phyloP scores from a whole-genome alignment of 2,888 invertebrate genomes.

The Gastrophysa polygoni region DNA sequence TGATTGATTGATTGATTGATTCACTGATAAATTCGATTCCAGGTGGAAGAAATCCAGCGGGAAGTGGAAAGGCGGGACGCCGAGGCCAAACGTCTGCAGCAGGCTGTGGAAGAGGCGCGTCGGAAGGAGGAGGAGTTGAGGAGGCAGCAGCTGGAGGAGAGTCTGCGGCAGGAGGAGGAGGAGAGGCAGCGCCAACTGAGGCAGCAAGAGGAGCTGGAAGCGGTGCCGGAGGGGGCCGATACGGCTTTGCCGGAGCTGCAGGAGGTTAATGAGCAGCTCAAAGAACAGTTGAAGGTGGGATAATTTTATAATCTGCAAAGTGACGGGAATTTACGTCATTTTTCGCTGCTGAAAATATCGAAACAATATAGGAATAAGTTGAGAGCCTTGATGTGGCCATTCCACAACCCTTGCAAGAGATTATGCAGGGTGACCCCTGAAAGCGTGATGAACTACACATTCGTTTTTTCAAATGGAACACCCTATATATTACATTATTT shows the following conservation, averaged over 20 bases:
- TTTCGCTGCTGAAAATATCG: too few species aligned
- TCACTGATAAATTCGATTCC: constrained; percentile 19
- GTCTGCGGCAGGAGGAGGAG: constrained; percentile 24
- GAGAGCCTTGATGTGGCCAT: too few species aligned
- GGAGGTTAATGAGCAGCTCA: constrained; percentile 50
- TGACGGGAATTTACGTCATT: too few species aligned
- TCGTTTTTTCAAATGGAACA: too few species aligned
- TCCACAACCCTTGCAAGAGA: too few species aligned
- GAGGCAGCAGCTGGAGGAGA: constrained; percentile 25
- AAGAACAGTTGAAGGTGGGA: constrained; percentile 52
- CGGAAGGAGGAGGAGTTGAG: constrained; percentile 35
- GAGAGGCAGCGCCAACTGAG: constrained; percentile 34
- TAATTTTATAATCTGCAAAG: too few species aligned
- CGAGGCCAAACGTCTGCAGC: constrained; percentile 42
- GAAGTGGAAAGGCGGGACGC: constrained; percentile 52
- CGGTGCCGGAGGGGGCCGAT: constrained; percentile 47
- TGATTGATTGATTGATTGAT: too few species aligned
- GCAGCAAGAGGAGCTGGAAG: constrained; percentile 44
- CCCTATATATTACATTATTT: too few species aligned
- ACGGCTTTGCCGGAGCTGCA: constrained; percentile 50
- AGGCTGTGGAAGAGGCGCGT: constrained; percentile 34
- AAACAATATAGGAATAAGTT: too few species aligned
- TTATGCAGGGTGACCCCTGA: too few species aligned
- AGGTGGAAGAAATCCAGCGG: constrained; percentile 49
- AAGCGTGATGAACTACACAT: too few species aligned